phyloP scores from a whole-genome alignment of 2,113 vertebrate genomes.

The Notothenia rossii region DNA sequence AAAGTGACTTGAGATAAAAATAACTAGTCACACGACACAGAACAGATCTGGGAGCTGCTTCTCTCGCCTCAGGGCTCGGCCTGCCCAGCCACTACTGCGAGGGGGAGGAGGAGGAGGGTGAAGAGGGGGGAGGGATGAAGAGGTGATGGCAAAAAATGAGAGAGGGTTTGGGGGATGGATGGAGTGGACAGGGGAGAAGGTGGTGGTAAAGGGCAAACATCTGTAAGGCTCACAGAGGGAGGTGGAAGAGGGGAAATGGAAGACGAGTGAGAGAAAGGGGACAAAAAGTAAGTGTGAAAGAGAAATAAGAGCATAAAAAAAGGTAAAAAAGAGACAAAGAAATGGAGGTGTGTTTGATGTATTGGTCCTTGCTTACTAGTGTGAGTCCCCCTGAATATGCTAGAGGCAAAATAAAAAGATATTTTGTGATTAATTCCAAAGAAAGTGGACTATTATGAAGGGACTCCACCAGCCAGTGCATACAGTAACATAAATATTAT shows the following conservation, averaged over 20 bases:
- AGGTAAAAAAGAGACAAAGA: conserved; percentile 62
- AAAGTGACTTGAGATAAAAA: conserved; percentile 92
- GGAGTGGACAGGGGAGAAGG: conserved; percentile 18
- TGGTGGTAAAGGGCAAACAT: conserved; percentile 23
- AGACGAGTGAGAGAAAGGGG: conserved; percentile 21
- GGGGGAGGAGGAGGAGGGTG: conserved; percentile 11
- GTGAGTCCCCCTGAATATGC: conserved; percentile 88
- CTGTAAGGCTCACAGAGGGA: conserved; percentile 36
- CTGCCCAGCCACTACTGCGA: conserved; percentile 75
- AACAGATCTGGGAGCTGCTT: conserved; percentile 84
- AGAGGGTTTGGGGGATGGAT: conserved; percentile 53
- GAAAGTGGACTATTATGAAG: conserved; percentile 92
- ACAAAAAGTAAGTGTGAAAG: conserved; percentile 8
- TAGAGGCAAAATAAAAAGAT: conserved; percentile 89
- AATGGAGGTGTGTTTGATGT: conserved; percentile 86
- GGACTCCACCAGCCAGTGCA: conserved; percentile 85
- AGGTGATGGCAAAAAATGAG: conserved; percentile 37
- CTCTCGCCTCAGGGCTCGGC: conserved; percentile 83
- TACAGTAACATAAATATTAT: conserved; percentile 89
- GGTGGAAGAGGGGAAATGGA: not conserved
- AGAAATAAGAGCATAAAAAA: conserved; percentile 15
- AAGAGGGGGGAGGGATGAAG: conserved; percentile 34
- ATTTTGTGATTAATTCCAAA: conserved; percentile 96
- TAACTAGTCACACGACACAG: conserved; percentile 88
- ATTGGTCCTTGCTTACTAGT: conserved; percentile 89